Percentiles rank a stretch among this genome's conserved stretches.
phyloP scores from a whole-genome alignment of 2,888 invertebrate genomes.

The Pyrocoelia pectoralis region DNA sequence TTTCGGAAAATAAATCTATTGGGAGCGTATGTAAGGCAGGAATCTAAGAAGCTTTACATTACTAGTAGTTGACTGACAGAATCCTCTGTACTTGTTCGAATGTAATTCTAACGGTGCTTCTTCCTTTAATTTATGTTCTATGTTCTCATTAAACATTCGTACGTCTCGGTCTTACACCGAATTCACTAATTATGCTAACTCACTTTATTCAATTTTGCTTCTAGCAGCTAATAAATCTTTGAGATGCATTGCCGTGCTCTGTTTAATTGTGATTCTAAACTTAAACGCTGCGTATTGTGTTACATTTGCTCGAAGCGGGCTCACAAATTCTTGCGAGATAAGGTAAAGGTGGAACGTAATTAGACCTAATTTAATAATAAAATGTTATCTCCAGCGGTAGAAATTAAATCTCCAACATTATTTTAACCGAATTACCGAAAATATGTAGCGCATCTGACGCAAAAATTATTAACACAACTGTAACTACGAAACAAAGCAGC shows the following conservation, averaged over 20 bases:
- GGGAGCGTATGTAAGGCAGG: conserved; percentile 27
- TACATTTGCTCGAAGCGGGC: conserved; percentile 30
- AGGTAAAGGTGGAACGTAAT: conserved; percentile 35
- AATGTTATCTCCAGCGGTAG: conserved; percentile 29
- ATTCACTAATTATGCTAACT: conserved; percentile 52
- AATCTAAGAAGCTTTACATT: conserved; percentile 34
- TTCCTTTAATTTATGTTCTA: conserved; percentile 54
- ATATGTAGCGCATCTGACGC: conserved; percentile 31
- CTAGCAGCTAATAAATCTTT: conserved; percentile 40
- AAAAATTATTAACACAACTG: conserved; percentile 29
- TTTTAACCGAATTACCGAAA: conserved; percentile 23
- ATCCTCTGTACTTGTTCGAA: conserved; percentile 50
- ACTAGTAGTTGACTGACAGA: conserved; percentile 48
- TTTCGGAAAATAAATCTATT: conserved; percentile 36
- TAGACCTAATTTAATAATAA: conserved; percentile 36
- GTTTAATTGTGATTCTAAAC: conserved; percentile 39
- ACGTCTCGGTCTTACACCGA: conserved; percentile 47
- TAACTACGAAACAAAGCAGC: conserved; percentile 4
- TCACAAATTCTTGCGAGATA: conserved; percentile 27
- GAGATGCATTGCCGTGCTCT: conserved; percentile 39
- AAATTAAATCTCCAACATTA: conserved; percentile 27
- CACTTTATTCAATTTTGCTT: conserved; percentile 53
- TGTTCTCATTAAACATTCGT: conserved; percentile 54
- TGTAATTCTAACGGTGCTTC: conserved; percentile 48
- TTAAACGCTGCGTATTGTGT: conserved; percentile 36